These are phyloP conservation scores for Ammodytes marinus DNA, from an alignment of 2,113 vertebrate species.

Conservation along the genomic window DNA sequence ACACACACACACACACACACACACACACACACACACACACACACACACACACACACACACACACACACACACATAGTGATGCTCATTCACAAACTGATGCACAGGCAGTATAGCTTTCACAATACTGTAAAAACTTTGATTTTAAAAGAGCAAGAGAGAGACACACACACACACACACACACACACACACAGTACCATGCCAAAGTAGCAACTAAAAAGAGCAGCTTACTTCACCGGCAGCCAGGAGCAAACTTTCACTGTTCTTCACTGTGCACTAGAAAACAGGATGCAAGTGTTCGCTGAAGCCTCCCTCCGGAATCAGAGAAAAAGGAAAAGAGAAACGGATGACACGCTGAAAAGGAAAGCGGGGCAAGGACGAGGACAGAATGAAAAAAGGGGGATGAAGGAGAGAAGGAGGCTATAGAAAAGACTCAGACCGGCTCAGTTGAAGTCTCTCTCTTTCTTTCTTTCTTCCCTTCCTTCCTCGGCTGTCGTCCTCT, in stretches of 20 bases:
- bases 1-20: conserved; percentile 17
- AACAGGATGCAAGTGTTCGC: conserved; percentile 68
- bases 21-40: conserved; percentile 32
- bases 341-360: conserved; percentile 63
- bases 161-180: not conserved
- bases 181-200: not conserved
- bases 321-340: conserved; percentile 65
- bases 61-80: conserved; percentile 24
- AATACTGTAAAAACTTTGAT: not conserved
- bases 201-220: not conserved
- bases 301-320: conserved; percentile 43
- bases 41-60: conserved; percentile 32
- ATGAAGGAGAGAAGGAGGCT: conserved; percentile 29
- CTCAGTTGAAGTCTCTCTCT: conserved; percentile 3
- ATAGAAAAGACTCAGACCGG: conserved; percentile 42
- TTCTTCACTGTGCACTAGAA: conserved; percentile 48
- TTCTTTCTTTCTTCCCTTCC: not conserved
- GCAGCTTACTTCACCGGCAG: conserved; percentile 38
- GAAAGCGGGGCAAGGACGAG: conserved; percentile 41
- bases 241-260: conserved; percentile 59
- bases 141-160: too few species aligned
- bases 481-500: conserved; percentile 41
- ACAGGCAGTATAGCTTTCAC: not conserved
- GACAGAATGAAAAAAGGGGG: conserved; percentile 39
- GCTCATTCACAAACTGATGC: conserved; percentile 19